These are phyloP conservation scores for Bothrops jararaca DNA, from an alignment of 2,113 vertebrate species.

Conservation along the genomic window DNA sequence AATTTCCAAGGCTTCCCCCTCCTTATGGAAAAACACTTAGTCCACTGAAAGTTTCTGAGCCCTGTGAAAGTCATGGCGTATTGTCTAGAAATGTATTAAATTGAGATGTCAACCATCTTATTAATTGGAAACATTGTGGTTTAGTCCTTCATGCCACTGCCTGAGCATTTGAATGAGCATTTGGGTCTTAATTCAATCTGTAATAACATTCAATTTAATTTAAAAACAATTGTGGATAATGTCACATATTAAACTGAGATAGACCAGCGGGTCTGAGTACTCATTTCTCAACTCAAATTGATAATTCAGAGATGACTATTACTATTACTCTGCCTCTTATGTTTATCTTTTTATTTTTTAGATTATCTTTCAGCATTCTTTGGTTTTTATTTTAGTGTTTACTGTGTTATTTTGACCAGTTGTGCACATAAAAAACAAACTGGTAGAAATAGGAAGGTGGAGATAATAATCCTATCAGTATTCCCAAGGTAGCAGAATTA, in stretches of 20 bases:
- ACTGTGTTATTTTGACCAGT: background rate
- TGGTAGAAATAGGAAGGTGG: background rate
- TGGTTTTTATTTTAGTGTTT: background rate
- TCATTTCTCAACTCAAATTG: background rate
- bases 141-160: background rate
- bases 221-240: background rate
- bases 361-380: background rate
- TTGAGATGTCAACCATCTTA: background rate
- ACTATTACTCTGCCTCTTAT: background rate
- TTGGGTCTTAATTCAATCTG: background rate
- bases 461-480: background rate
- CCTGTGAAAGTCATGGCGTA: background rate
- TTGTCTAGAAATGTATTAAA: background rate
- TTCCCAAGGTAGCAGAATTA: background rate
- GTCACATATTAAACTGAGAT: background rate
- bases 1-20: background rate
- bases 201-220: background rate
- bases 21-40: background rate
- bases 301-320: background rate
- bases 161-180: background rate
- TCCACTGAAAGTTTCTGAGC: background rate
- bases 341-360: background rate
- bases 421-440: background rate
- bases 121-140: too few relatives aligned
- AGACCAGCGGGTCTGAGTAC: background rate